phyloP scores from a whole-genome alignment of 2,888 invertebrate species.

The Orchesella flavescens region DNA sequence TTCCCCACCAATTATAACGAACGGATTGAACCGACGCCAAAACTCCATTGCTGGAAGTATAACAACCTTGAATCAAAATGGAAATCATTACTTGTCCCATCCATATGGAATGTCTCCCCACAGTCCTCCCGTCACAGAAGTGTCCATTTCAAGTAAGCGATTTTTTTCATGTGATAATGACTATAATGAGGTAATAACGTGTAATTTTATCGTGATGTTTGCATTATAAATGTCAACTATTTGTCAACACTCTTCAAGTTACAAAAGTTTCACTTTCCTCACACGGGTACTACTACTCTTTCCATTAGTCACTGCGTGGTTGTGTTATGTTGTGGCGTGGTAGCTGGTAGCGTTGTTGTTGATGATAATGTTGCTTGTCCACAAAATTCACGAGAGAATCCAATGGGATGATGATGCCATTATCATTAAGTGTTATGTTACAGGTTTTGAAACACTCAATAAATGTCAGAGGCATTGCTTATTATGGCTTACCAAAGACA shows the following conservation, averaged over 20 bases:
- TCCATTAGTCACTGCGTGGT: no score
- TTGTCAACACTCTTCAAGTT: slow-evolving; percentile 7
- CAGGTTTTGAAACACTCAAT: not conserved
- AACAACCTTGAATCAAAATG: slow-evolving; percentile 53
- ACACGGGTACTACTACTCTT: no score
- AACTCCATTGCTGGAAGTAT: slow-evolving; percentile 51
- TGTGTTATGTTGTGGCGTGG: no score
- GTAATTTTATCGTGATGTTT: not conserved
- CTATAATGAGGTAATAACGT: not conserved
- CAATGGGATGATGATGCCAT: not conserved
- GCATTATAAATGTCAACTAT: not conserved
- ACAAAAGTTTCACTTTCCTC: no score
- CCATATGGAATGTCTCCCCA: slow-evolving; percentile 53
- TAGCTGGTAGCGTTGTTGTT: no score
- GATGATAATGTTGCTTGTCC: no score
- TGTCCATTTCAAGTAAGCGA: slow-evolving; percentile 66
- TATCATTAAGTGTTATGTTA: slow-evolving; percentile 1
- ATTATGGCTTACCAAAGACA: not conserved
- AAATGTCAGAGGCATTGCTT: not conserved
- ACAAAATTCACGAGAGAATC: no score
- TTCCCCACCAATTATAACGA: slow-evolving; percentile 56
- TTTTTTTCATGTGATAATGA: not conserved
- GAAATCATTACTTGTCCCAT: slow-evolving; percentile 53
- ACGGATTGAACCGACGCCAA: slow-evolving; percentile 39
- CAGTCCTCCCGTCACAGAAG: slow-evolving; percentile 60